phyloP scores from a whole-genome alignment of 1,140 invertebrate genomes.

The Xylocopa sonorina region DNA sequence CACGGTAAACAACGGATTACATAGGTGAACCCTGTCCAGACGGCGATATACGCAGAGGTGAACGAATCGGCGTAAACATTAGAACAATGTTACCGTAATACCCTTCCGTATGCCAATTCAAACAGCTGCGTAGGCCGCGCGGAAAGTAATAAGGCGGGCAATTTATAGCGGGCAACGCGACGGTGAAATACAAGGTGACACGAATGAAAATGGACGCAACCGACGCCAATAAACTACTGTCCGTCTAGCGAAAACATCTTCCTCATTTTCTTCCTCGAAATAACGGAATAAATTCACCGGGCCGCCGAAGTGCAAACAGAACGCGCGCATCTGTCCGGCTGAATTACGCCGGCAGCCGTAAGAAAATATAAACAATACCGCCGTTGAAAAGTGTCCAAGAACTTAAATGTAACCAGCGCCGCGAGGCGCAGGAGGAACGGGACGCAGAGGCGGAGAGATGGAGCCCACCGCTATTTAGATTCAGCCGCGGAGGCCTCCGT shows the following conservation, averaged over 20 bases:
- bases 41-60: not conserved
- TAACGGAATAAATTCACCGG: constrained; percentile 2
- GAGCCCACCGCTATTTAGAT: too few relatives aligned
- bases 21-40: not conserved
- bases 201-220: not conserved
- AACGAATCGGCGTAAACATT: not conserved
- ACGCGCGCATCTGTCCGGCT: not conserved
- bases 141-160: not conserved
- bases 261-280: constrained; percentile 16
- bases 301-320: not conserved
- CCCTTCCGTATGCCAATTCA: not conserved
- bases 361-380: constrained; percentile 35
- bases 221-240: constrained; percentile 5
- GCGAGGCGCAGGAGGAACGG: too few relatives aligned
- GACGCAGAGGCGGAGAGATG: too few relatives aligned
- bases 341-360: constrained; percentile 9
- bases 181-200: not conserved
- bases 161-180: constrained; percentile 19
- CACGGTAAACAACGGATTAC: not conserved
- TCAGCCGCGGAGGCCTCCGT: too few relatives aligned
- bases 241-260: too few relatives aligned
- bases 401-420: not conserved
- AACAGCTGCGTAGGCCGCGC: not conserved
- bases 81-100: not conserved
- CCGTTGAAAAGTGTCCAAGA: constrained; percentile 46